phyloP scores from a whole-genome alignment of 2,797 vertebrate genomes.

The Moxostoma hubbsi region DNA sequence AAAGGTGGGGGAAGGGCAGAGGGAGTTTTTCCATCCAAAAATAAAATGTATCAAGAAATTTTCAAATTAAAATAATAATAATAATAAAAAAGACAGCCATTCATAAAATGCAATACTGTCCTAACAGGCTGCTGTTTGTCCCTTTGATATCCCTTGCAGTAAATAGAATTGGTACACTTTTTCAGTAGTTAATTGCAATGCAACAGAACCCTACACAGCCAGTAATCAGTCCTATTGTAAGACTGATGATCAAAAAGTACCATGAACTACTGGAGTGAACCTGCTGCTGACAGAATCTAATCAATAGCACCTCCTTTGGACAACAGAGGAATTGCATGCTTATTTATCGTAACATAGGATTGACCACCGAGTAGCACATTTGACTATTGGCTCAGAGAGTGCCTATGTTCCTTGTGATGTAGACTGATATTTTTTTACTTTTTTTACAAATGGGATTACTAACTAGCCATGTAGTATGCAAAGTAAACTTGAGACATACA shows the following conservation, averaged over 20 bases:
- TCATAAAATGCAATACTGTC: slow-evolving; percentile 52
- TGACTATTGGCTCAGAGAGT: not conserved
- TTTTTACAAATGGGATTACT: slow-evolving; percentile 36
- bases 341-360: slow-evolving; percentile 65
- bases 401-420: slow-evolving; percentile 36
- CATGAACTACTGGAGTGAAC: not conserved
- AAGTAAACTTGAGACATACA: slow-evolving; percentile 68
- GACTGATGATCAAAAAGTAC: not conserved
- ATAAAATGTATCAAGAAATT: slow-evolving; percentile 55
- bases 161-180: not conserved
- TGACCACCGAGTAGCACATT: slow-evolving; percentile 74
- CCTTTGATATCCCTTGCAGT: slow-evolving; percentile 22
- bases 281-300: slow-evolving; percentile 15
- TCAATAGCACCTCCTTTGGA: not conserved
- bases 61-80: slow-evolving; percentile 71
- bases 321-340: slow-evolving; percentile 38
- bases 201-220: slow-evolving; percentile 21
- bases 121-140: slow-evolving; percentile 63
- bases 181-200: slow-evolving; percentile 14
- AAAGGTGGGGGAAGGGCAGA: slow-evolving; percentile 66
- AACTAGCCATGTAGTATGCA: slow-evolving; percentile 48
- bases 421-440: not conserved
- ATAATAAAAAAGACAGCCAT: slow-evolving; percentile 80
- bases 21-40: slow-evolving; percentile 55
- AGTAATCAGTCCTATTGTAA: slow-evolving; percentile 1